Base-by-base conservation (phyloP, 2,113 vertebrate genomes). In the Gavialis gangeticus region DNA sequence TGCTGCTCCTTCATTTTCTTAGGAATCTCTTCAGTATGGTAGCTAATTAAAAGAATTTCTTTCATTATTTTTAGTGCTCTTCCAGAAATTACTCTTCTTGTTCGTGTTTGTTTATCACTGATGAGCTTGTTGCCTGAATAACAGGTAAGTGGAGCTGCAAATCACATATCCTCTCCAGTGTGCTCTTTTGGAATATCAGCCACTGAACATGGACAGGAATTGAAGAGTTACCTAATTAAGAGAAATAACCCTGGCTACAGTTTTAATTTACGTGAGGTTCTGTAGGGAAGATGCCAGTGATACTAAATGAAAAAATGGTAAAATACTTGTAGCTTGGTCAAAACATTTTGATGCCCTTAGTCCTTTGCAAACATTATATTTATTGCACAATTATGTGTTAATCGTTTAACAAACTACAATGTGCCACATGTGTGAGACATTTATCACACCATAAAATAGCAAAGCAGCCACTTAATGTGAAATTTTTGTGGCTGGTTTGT, bases 1-100 rank as follows among this genome's bases (percentile, higher is more conserved):
- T 96, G 63, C 84, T 57, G 5, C 94, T 67, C 79, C 27, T 91
- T 75, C 64, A 54, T 81, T 94, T 94, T 91, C 79, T 66, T 27
- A 84, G 76, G 59, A 54, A 94, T 84, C 46, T 28, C 59, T 92
- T 89, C 73, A 90, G 79, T 90, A 83, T 90, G 85, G 54, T 76
- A 90, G 79, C 84, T 97, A 88, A 90, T 96, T 96, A 97, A 90
- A 95, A 84, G 63, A 62, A 92, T 93, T 96, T 58, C 78, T 86
- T 80, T 30, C 62, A 71, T 11, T 80, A 88, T 64, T 94, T 88
- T 92, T 96, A 59, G 91, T 86, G 13, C 46, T 87, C 54, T 91
- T 95, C 75, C 89, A 92, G 59, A 92, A 95, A 71, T 87, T 67
- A 60, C 86, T 77, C 13, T 66, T 54, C 28, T 92, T 71, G 25